Percentiles rank a stretch among this genome's conserved stretches.
Conservation (phyloP, 2,113 vertebrate species). For the Ammospiza nelsoni region DNA sequence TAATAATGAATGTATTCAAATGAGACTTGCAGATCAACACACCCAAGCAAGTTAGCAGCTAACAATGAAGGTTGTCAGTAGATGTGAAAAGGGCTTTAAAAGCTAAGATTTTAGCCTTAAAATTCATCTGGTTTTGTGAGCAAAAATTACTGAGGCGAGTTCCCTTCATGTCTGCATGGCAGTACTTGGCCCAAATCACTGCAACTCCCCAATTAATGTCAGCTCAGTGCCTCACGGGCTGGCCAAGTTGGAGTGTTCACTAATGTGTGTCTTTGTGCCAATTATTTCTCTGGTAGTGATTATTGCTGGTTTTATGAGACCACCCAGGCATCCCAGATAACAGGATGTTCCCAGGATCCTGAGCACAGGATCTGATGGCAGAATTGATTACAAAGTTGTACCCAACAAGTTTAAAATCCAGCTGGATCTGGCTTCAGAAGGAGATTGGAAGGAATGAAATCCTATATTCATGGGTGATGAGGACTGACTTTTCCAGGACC, state of each 20-base stretch:
- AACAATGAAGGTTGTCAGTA: too few species aligned
- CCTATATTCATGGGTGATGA: not conserved
- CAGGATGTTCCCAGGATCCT: not conserved
- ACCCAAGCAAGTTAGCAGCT: too few species aligned
- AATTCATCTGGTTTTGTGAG: not conserved
- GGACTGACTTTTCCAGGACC: not conserved
- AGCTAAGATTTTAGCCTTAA: not conserved
- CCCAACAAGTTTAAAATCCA: not conserved
- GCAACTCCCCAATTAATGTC: not conserved
- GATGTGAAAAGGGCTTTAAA: too few species aligned
- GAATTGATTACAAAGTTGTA: not conserved
- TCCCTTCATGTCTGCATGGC: not conserved
- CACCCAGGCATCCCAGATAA: not conserved
- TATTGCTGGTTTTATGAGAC: not conserved
- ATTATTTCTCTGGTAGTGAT: not conserved
- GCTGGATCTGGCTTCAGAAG: not conserved
- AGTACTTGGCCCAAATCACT: not conserved
- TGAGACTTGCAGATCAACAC: too few species aligned
- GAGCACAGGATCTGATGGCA: not conserved
- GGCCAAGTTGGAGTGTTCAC: not conserved
- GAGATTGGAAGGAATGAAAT: not conserved
- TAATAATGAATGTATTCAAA: too few species aligned
- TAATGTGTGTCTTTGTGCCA: not conserved
- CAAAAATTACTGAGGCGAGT: not conserved
- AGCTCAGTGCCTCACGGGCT: not conserved